A percentile compares a stretch with the other conserved stretches of the same genome.
Evolutionary conservation across 2,888 invertebrate species (phyloP).

Genomic region (Ceratothoa steindachneri): DNA sequence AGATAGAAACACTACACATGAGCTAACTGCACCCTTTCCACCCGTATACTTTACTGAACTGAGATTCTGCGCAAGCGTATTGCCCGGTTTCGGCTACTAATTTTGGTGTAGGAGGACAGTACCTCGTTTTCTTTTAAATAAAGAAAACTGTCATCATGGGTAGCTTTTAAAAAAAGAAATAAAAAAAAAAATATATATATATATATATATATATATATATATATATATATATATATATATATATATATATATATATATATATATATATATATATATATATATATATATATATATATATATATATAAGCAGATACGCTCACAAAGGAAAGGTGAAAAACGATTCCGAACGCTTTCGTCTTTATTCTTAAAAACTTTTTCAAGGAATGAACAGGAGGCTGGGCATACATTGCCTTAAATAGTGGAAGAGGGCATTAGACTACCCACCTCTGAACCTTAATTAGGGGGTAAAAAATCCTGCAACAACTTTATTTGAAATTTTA

Average conservation of each 20-base stretch:
- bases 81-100: slow-evolving; percentile 7
- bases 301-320: no score
- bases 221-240: slow-evolving; percentile 19
- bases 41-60: slow-evolving; percentile 12
- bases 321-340: no score
- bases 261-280: not conserved
- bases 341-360: no score
- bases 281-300: slow-evolving; percentile 14
- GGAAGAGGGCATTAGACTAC: no score
- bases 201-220: not conserved
- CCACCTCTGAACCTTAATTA: no score
- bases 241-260: slow-evolving; percentile 11
- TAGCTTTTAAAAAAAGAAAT: not conserved
- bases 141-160: not conserved
- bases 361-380: no score
- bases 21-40: slow-evolving; percentile 1
- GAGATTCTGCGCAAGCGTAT: slow-evolving; percentile 13
- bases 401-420: no score
- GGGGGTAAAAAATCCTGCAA: no score
- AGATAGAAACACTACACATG: not conserved
- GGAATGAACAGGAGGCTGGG: no score
- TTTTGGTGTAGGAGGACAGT: not conserved
- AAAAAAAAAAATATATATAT: not conserved
- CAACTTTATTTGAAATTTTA: no score
- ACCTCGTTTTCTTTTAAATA: slow-evolving; percentile 7